Evolutionary conservation across 2,888 invertebrate genomes (phyloP).

Genomic region (Parnassius smintheus): DNA sequence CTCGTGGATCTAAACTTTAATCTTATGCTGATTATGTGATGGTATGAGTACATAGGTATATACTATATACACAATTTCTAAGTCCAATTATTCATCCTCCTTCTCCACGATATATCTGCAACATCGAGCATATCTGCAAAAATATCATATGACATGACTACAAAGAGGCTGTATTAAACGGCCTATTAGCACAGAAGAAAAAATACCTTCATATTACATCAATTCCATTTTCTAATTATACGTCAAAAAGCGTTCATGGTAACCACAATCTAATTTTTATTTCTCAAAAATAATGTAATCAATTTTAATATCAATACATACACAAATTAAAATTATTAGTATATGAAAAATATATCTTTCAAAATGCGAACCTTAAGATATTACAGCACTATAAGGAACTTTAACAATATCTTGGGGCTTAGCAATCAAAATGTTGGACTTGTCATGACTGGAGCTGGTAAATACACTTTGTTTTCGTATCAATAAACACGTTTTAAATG

Average conservation of each 20-base stretch:
- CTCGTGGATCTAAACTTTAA: no score
- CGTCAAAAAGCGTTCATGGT: conserved; percentile 16
- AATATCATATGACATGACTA: no score
- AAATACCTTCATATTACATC: not conserved
- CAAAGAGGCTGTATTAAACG: not conserved
- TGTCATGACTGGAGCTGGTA: conserved; percentile 27
- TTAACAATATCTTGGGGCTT: conserved; percentile 41
- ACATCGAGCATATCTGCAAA: no score
- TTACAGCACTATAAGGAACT: conserved; percentile 41
- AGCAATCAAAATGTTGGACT: conserved; percentile 38
- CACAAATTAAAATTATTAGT: conserved; percentile 23
- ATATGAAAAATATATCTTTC: conserved; percentile 27
- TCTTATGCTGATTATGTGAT: no score
- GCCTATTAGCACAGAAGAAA: conserved; percentile 7
- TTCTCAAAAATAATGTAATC: conserved; percentile 24
- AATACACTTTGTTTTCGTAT: not conserved
- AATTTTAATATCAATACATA: conserved; percentile 6
- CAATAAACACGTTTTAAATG: no score
- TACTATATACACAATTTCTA: no score
- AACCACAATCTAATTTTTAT: conserved; percentile 21
- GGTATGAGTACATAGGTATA: no score
- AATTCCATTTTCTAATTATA: conserved; percentile 22
- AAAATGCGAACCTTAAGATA: conserved; percentile 48
- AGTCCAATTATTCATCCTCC: no score
- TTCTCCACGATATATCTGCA: no score